Evolutionary conservation across 2,797 vertebrate genomes (phyloP), one percentile per base, ranked within the genome.

Genomic region (Coluber constrictor): DNA sequence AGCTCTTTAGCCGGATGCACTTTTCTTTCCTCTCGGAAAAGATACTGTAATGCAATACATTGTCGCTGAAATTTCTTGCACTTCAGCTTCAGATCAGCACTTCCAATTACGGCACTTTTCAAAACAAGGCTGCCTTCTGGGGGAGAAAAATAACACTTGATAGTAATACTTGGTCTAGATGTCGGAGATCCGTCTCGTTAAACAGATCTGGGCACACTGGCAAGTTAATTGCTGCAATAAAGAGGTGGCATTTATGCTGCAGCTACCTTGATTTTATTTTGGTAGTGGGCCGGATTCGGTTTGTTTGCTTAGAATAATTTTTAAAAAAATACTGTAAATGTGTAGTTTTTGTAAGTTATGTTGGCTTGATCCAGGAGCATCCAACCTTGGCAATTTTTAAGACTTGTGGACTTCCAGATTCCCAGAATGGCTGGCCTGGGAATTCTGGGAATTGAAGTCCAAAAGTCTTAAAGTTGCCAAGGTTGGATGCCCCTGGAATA

Each of bases 41-140:
- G 15, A 4, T 8, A 4, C 29, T 37, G n/a, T 0, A 2, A 3
- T 16, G n/a, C 0, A 0, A 11, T 23, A 25, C 5, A 0, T 29
- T 51, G 5, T 0, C 0, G 0, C 5, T 57, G 15, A 29, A 20
- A 86, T 92, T 7, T 12, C 29, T 55, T 12, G 59, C 60, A 11
- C 74, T 83, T 11, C 70, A 23, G 32, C 29, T n/a, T 16, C 63
- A 32, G 63, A 32, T n/a, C 63, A n/a, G 16, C 32, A 13, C 18
- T 57, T 16, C 25, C 15, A 2, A 9, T 20, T 15, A 23, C 27
- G 18, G 18, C 32, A 37, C 61, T 83, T 92, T 66, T 25, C 10
- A 12, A 27, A 20, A 13, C 11, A 15, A 4, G 1, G 6, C 9
- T 11, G 43, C 54, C 10, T 12, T 6, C 54, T 27, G 83, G 12